These are phyloP conservation scores for Podabrus alpinus DNA, from an alignment of 2,888 invertebrate genomes.

Conservation along the genomic window DNA sequence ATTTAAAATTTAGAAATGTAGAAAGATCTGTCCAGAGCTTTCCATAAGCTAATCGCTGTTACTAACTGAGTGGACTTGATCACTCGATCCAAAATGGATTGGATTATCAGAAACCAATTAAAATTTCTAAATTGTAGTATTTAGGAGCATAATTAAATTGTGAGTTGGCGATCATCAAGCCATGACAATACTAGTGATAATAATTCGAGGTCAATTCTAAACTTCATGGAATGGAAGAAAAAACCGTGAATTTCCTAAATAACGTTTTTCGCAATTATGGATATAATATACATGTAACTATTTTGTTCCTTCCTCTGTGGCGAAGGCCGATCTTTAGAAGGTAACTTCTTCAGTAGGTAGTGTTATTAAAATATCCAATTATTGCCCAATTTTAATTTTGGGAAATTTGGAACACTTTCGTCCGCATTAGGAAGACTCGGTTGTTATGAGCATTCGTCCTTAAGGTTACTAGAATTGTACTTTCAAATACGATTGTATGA, in stretches of 20 bases:
- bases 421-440: too few species aligned
- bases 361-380: neutral
- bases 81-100: neutral
- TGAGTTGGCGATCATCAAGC: neutral
- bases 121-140: neutral
- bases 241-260: neutral
- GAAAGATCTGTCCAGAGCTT: too few species aligned
- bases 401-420: too few species aligned
- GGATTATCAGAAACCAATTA: neutral
- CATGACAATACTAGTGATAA: neutral
- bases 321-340: neutral
- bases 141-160: too few species aligned
- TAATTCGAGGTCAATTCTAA: neutral
- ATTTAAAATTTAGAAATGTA: neutral
- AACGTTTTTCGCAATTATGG: neutral
- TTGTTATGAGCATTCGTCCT: neutral
- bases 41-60: too few species aligned
- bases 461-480: neutral
- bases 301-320: neutral
- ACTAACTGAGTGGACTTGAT: too few species aligned
- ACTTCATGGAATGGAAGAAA: neutral
- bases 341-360: neutral
- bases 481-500: too few species aligned
- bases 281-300: neutral
- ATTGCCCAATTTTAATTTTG: neutral